Percentiles rank a stretch among this genome's conserved stretches.
Evolutionary conservation across 2,113 vertebrate genomes (phyloP).

Genomic region (Chionis minor): DNA sequence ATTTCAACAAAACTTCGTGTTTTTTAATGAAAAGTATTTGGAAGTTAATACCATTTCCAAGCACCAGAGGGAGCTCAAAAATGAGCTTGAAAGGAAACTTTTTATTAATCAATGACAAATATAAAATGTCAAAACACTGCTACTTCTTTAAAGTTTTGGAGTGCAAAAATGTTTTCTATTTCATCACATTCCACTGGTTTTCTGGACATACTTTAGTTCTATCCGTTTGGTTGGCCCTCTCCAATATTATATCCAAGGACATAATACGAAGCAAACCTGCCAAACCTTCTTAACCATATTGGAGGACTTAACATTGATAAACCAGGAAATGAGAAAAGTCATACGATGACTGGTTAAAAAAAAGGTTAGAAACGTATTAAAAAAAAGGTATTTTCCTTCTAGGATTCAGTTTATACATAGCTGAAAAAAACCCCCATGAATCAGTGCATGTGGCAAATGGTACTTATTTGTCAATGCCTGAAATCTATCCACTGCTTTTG

Average conservation of each 20-base stretch:
- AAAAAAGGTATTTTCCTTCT: neutral
- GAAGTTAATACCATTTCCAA: neutral
- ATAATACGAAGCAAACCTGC: neutral
- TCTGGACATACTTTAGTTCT: neutral
- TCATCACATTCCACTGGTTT: neutral
- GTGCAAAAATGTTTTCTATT: neutral
- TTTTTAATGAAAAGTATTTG: neutral
- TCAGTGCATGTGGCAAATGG: neutral
- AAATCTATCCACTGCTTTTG: neutral
- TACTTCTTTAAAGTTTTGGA: neutral
- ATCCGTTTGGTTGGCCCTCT: neutral
- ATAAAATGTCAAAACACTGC: neutral
- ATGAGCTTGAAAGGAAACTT: neutral
- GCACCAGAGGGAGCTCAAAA: conserved; percentile 58
- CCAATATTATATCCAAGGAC: neutral
- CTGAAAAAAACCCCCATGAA: neutral
- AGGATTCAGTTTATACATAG: neutral
- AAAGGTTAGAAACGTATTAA: neutral
- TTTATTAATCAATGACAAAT: neutral
- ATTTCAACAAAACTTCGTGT: neutral
- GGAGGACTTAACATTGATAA: neutral
- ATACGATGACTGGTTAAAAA: neutral
- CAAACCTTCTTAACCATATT: neutral
- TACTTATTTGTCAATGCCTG: neutral
- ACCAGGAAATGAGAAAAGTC: neutral